Percentiles rank a stretch among this genome's conserved stretches.
phyloP scores from a whole-genome alignment of 2,888 invertebrate species.

The Mesoligia furuncula region DNA sequence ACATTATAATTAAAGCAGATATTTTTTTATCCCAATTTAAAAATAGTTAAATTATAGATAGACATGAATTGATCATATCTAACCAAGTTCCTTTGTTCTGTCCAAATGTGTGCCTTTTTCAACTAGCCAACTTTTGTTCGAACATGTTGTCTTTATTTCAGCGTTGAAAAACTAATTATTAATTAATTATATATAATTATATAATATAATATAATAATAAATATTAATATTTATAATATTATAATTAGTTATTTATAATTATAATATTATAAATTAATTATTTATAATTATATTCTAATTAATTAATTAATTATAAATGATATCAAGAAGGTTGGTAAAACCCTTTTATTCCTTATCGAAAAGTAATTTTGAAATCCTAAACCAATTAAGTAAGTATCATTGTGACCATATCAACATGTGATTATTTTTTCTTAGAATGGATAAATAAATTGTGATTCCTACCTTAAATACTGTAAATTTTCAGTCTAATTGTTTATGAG shows the following conservation, averaged over 20 bases:
- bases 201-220: too few species aligned
- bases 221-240: too few species aligned
- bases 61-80: conserved; percentile 66
- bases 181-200: conserved; percentile 6
- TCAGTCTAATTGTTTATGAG: conserved; percentile 27
- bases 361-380: conserved; percentile 29
- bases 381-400: conserved; percentile 51
- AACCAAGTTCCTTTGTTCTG: conserved; percentile 74
- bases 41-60: conserved; percentile 49
- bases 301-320: conserved; percentile 15
- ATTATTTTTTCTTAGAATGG: conserved; percentile 41
- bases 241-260: background rate
- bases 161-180: conserved; percentile 15
- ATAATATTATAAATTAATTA: background rate
- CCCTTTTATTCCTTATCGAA: conserved; percentile 27
- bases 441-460: conserved; percentile 42
- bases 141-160: conserved; percentile 28
- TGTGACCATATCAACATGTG: conserved; percentile 64
- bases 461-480: conserved; percentile 27
- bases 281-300: background rate
- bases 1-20: conserved; percentile 26
- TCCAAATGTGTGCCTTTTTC: conserved; percentile 77
- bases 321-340: conserved; percentile 19
- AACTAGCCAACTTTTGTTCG: conserved; percentile 52
- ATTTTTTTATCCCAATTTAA: conserved; percentile 40